Evolutionary conservation across 2,797 vertebrate genomes (phyloP).

Genomic region (Catamblyrhynchus diadema): DNA sequence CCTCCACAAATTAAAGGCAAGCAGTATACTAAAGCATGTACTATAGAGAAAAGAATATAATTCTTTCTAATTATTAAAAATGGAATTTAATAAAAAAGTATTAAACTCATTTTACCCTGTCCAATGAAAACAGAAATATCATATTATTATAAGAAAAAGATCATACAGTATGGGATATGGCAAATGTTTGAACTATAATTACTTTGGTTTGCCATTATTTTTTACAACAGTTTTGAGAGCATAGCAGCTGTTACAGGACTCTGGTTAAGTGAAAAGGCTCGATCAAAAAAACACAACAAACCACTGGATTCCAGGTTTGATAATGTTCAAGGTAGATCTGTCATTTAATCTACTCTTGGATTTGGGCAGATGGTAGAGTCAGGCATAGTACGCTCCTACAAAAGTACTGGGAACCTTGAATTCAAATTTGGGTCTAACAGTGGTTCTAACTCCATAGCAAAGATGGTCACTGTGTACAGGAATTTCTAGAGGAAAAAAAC

Average conservation of each 20-base stretch:
- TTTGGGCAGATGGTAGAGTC: neutral
- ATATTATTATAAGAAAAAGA: conserved; percentile 44
- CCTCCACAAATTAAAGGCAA: conserved; percentile 12
- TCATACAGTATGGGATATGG: neutral
- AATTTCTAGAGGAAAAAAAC: neutral
- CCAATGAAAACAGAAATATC: conserved; percentile 51
- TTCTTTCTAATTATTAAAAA: conserved; percentile 59
- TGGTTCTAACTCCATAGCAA: neutral
- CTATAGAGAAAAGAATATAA: neutral
- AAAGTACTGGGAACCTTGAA: neutral
- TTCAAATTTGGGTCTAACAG: neutral
- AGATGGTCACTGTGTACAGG: neutral
- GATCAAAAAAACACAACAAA: neutral
- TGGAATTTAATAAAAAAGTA: conserved; percentile 63
- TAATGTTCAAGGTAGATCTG: neutral
- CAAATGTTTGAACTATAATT: conserved; percentile 24
- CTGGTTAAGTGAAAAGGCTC: neutral
- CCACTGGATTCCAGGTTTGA: neutral
- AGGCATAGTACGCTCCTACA: neutral
- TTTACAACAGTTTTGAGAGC: neutral
- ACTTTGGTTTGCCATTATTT: neutral
- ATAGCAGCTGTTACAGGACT: neutral
- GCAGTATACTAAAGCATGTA: neutral
- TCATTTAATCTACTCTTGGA: neutral
- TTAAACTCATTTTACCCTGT: conserved; percentile 22